Evolutionary conservation across 2,888 invertebrate genomes (phyloP).

Genomic region (Tanypteryx hageni): DNA sequence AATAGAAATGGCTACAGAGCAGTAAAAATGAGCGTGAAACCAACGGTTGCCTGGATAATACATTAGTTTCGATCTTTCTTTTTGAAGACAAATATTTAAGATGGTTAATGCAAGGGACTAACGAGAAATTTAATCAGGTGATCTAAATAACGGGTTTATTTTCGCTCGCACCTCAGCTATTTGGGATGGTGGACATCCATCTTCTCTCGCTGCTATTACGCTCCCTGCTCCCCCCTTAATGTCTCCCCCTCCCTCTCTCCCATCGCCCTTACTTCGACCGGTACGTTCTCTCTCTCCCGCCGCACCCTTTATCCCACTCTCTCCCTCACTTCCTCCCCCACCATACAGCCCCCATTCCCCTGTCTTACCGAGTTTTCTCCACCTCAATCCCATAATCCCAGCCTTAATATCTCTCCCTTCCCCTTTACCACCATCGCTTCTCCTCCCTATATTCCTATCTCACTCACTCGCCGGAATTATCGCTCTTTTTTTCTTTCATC

Average conservation of each 20-base stretch:
- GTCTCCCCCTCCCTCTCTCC: not conserved
- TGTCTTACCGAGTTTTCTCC: no score
- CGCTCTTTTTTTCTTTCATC: not conserved
- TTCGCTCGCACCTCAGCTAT: not conserved
- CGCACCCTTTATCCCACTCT: not conserved
- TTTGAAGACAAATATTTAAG: not conserved
- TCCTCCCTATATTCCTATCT: not conserved
- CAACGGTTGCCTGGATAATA: no score
- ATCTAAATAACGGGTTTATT: not conserved
- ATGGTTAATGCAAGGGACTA: not conserved
- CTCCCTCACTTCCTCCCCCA: no score
- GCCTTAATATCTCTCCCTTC: slow-evolving; percentile 7
- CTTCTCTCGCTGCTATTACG: not conserved
- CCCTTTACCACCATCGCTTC: not conserved
- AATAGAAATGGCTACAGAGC: no score
- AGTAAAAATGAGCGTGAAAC: no score
- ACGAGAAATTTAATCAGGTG: not conserved
- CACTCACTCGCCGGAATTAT: not conserved
- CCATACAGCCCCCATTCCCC: no score
- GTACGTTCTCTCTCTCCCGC: not conserved
- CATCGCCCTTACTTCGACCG: not conserved
- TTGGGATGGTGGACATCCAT: not conserved
- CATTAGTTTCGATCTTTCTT: no score
- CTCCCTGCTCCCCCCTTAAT: not conserved
- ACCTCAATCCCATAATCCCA: not conserved